phyloP scores from a whole-genome alignment of 2,113 vertebrate species.

The Canis aureus region DNA sequence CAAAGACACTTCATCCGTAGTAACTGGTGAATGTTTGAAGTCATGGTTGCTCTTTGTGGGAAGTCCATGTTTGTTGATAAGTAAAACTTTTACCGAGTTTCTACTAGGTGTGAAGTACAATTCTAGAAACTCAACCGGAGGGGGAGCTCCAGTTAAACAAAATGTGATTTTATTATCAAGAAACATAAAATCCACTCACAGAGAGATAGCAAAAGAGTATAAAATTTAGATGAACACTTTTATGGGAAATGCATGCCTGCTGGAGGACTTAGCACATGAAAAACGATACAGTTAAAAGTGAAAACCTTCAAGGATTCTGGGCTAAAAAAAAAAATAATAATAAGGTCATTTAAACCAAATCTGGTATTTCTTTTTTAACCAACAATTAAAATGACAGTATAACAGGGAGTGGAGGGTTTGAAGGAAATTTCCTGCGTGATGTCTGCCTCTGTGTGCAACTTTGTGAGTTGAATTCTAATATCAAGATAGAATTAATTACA shows the following conservation, averaged over 20 bases:
- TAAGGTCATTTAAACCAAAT: conserved; percentile 34
- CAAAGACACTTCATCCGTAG: not conserved
- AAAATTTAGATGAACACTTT: not conserved
- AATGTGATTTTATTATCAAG: conserved; percentile 5
- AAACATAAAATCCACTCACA: conserved; percentile 17
- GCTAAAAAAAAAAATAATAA: not conserved
- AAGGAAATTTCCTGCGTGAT: not conserved
- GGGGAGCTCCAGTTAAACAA: not conserved
- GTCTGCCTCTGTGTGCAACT: not conserved
- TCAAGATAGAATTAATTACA: not conserved
- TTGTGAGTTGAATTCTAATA: not conserved
- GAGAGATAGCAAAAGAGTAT: not conserved
- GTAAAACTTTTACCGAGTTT: not conserved
- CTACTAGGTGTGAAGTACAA: not conserved
- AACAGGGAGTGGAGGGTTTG: not conserved
- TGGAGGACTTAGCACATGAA: not conserved
- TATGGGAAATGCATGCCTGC: not conserved
- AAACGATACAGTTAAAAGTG: not conserved
- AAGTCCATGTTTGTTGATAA: not conserved
- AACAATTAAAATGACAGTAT: conserved; percentile 43
- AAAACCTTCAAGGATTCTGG: conserved; percentile 1
- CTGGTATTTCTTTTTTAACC: not conserved
- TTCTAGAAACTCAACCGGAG: not conserved
- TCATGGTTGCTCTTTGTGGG: not conserved
- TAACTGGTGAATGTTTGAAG: not conserved